Evolutionary conservation across 1,140 invertebrate genomes (phyloP), one percentile per base, ranked within the genome.

Genomic region (Drosophila watanabei): DNA sequence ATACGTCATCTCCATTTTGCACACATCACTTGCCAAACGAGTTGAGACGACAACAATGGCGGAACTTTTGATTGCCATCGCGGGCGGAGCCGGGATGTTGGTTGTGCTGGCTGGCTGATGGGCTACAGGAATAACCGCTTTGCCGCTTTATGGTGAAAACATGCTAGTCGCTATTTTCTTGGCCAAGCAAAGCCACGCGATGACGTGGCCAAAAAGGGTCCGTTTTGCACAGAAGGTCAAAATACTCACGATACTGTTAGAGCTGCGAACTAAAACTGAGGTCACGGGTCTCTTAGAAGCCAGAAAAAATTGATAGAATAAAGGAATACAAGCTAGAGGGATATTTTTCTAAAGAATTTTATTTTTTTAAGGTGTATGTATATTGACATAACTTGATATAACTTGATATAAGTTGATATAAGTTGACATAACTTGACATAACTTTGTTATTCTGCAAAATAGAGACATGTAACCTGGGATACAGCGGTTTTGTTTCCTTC

Each of bases 1-100:
- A 71, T 84, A 71, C 85, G 69, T 65, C 75, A 89, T 89, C n/a
- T 63, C 35, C 82, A 64, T 84, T 58, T 63, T 58, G 48, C 54
- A 63, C 75, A 57, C 66, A 71, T 79, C 63, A 71, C 49, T 86
- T 71, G 70, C 64, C 60, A 66, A 56, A 35, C 14, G 70, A 52
- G 45, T 46, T 49, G 30, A 60, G 63, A 45, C 48, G 52, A 49
- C 60, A 78, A 69, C 59, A 77, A 78, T 72, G 39, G 64, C 51
- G 49, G 65, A 83, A 75, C 45, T 72, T 80, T 70, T 71, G 59
- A 78, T 68, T 82, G 64, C 41, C 51, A 70, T 45, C 35, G 46
- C 18, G 32, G 48, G 37, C 10, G 37, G 49, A n/a, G 49, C 5
- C 20, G 20, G 16, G 37, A 32, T 28, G 32, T 37, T 51, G 33